Percentiles rank a stretch among this genome's conserved stretches.
These are phyloP conservation scores for Bos javanicus DNA, from an alignment of 2,113 vertebrate species.

Conservation along the genomic window DNA sequence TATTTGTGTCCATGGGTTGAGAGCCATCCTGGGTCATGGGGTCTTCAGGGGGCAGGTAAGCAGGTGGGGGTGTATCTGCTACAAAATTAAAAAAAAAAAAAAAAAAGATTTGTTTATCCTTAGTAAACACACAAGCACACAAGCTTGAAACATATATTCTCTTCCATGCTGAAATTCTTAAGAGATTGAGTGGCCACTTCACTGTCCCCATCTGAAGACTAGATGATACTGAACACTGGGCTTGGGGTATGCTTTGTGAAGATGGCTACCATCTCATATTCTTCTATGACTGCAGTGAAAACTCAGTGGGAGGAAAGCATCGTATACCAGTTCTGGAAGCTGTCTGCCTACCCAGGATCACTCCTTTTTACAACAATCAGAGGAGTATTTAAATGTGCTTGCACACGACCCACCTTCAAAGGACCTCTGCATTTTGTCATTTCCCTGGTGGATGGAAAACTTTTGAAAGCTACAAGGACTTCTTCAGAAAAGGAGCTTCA, in stretches of 20 bases:
- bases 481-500: neutral
- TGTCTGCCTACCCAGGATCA: too few species aligned
- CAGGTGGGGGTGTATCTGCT: constrained; percentile 96
- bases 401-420: neutral
- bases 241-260: neutral
- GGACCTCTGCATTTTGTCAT: neutral
- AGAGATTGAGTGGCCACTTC: neutral
- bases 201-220: neutral
- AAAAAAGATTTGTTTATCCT: constrained; percentile 28
- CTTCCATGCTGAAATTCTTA: constrained; percentile 43
- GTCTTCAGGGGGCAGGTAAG: constrained; percentile 97
- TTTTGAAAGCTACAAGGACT: neutral
- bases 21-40: constrained; percentile 96
- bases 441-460: neutral
- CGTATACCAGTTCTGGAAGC: neutral
- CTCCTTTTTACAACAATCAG: neutral
- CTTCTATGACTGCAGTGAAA: neutral
- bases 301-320: neutral
- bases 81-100: constrained; percentile 20
- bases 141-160: constrained; percentile 9
- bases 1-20: constrained; percentile 98
- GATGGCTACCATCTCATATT: neutral
- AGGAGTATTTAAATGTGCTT: neutral
- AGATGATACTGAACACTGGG: neutral
- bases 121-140: constrained; percentile 26